phyloP scores from a whole-genome alignment of 2,888 invertebrate genomes.

The Malthinus seriepunctatus region DNA sequence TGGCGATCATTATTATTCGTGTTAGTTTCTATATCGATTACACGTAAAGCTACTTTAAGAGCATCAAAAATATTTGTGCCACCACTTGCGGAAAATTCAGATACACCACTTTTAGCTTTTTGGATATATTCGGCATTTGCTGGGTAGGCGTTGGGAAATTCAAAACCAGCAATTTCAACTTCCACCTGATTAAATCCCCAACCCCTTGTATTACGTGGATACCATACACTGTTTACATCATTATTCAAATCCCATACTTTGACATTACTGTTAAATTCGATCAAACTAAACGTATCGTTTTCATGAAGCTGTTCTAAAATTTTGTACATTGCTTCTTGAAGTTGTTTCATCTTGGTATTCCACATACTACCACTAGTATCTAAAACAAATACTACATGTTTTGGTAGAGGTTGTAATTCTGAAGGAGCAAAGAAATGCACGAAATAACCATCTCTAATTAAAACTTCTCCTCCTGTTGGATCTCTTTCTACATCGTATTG shows the following conservation, averaged over 20 bases:
- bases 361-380: slow-evolving; percentile 78
- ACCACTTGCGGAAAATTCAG: slow-evolving; percentile 46
- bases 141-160: neutral
- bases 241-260: slow-evolving; percentile 60
- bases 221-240: slow-evolving; percentile 48
- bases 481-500: slow-evolving; percentile 69
- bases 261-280: slow-evolving; percentile 64
- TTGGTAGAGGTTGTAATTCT: slow-evolving; percentile 61
- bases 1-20: slow-evolving; percentile 51
- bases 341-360: slow-evolving; percentile 67
- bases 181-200: neutral
- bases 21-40: slow-evolving; percentile 39
- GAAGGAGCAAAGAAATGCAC: slow-evolving; percentile 74
- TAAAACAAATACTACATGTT: slow-evolving; percentile 74
- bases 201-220: neutral
- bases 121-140: neutral
- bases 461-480: slow-evolving; percentile 60
- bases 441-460: slow-evolving; percentile 72
- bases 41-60: slow-evolving; percentile 57
- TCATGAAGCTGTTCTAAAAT: slow-evolving; percentile 65
- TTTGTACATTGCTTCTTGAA: slow-evolving; percentile 69
- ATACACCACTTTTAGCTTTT: neutral
- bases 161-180: neutral
- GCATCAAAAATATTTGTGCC: slow-evolving; percentile 73
- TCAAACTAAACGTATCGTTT: slow-evolving; percentile 69